phyloP scores from a whole-genome alignment of 2,888 invertebrate genomes.

The Brenthis daphne region DNA sequence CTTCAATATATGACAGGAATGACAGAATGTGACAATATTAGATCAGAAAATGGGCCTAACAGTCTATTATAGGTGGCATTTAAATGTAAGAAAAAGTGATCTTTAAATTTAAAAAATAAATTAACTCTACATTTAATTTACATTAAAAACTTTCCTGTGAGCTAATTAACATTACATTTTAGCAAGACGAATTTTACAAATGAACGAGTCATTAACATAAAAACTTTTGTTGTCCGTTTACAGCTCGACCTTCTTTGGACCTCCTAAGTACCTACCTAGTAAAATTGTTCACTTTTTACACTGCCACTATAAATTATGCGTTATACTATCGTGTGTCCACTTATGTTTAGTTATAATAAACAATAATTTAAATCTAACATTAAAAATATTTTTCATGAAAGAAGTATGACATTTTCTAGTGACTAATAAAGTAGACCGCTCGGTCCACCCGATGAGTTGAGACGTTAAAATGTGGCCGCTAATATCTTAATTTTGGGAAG shows the following conservation, averaged over 20 bases:
- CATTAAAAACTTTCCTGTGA: conserved; percentile 27
- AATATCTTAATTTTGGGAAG: conserved; percentile 78
- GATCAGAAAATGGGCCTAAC: neutral
- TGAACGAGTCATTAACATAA: conserved; percentile 35
- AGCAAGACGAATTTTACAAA: conserved; percentile 37
- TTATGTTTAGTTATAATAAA: conserved; percentile 20
- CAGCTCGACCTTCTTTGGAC: conserved; percentile 34
- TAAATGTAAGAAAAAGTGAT: conserved; percentile 8
- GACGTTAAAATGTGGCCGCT: conserved; percentile 51
- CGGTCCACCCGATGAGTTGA: conserved; percentile 44
- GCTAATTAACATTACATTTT: conserved; percentile 35
- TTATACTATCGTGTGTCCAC: conserved; percentile 12
- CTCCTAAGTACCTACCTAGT: conserved; percentile 27
- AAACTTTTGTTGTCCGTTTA: conserved; percentile 34
- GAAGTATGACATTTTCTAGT: conserved; percentile 47
- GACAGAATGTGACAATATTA: neutral
- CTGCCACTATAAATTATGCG: conserved; percentile 24
- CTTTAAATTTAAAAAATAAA: conserved; percentile 13
- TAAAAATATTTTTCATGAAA: conserved; percentile 38
- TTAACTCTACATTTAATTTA: conserved; percentile 21
- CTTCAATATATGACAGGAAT: neutral
- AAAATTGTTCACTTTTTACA: conserved; percentile 26
- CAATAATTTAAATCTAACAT: conserved; percentile 11
- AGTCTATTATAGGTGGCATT: neutral
- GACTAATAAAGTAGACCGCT: conserved; percentile 66